Evolutionary conservation across 2,113 vertebrate species (phyloP).

Genomic region (Paramisgurnus dabryanus): DNA sequence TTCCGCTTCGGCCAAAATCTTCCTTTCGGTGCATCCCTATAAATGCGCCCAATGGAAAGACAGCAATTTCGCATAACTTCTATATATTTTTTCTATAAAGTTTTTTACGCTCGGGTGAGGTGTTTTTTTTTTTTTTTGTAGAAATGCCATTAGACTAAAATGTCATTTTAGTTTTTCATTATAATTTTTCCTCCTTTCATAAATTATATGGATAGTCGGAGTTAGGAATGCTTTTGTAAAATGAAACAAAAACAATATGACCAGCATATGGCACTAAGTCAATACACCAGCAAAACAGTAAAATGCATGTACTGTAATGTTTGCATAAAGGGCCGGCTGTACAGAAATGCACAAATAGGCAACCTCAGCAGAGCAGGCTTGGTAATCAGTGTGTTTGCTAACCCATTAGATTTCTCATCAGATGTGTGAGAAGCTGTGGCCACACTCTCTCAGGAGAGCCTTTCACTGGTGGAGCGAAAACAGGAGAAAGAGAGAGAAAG

Average conservation of each 20-base stretch:
- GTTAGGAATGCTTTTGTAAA: not conserved
- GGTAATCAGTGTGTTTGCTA: constrained; percentile 75
- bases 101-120: too few relatives aligned
- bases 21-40: too few relatives aligned
- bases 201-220: too few relatives aligned
- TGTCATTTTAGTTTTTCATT: too few relatives aligned
- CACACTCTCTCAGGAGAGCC: constrained; percentile 64
- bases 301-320: constrained; percentile 20
- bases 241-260: not conserved
- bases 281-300: not conserved
- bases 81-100: too few relatives aligned
- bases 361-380: constrained; percentile 62
- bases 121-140: too few relatives aligned
- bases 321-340: not conserved
- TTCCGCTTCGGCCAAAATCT: too few relatives aligned
- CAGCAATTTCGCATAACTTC: too few relatives aligned
- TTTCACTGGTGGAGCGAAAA: constrained; percentile 47
- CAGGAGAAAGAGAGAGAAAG: too few relatives aligned
- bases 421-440: constrained; percentile 68
- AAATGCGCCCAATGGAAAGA: too few relatives aligned
- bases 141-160: too few relatives aligned
- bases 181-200: too few relatives aligned
- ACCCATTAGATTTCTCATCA: constrained; percentile 73
- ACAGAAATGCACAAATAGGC: constrained; percentile 36
- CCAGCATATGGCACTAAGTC: not conserved